Conservation (phyloP, 2,113 vertebrate genomes). For the Mesitornis unicolor region DNA sequence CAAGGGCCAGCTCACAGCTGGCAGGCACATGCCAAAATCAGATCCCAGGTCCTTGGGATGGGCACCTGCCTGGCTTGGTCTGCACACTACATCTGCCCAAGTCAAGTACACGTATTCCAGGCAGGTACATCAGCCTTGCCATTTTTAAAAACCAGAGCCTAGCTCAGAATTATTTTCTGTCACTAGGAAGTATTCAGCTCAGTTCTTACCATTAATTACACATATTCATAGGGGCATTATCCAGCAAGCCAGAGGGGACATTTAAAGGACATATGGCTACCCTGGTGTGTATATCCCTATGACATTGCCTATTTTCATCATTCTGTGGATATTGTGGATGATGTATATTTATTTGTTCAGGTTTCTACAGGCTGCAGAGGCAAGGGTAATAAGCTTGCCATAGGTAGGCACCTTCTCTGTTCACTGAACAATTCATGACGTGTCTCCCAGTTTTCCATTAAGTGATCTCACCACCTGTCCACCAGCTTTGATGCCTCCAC, state of each 20-base stretch:
- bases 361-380: background rate
- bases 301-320: background rate
- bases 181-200: background rate
- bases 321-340: background rate
- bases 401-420: background rate
- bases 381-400: background rate
- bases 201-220: background rate
- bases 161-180: background rate
- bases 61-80: background rate
- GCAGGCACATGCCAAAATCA: accelerated
- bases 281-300: background rate
- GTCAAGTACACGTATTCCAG: accelerated
- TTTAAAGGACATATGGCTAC: background rate
- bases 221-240: background rate
- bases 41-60: background rate
- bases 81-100: background rate
- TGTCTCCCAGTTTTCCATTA: background rate
- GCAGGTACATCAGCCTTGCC: background rate
- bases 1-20: background rate
- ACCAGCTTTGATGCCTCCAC: background rate
- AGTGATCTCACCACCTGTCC: accelerated
- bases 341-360: background rate
- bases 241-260: background rate
- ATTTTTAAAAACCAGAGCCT: background rate
- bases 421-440: background rate